Evolutionary conservation across 1,140 invertebrate species (phyloP), one percentile per base, ranked within the genome.

Genomic region (Microvelia longipes): DNA sequence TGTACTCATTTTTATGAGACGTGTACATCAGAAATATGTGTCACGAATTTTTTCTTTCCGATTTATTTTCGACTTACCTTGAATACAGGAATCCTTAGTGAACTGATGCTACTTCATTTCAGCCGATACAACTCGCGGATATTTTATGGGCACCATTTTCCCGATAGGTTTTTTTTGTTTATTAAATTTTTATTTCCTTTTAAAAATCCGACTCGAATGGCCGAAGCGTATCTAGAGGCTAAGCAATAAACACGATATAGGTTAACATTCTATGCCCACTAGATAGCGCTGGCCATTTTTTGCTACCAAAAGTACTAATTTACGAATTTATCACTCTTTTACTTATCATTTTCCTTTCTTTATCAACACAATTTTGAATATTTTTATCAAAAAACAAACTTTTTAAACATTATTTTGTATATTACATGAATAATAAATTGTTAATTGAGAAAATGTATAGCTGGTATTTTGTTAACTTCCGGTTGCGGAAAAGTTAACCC

Each of bases 21-120:
- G 35, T 50, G 35, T 50, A 5, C 35, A 5, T 11, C 35, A 19
- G 35, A n/a, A 50, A 50, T 50, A 50, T 50, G 35, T 50, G 35
- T 50, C 35, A 50, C 35, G 35, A 19, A 19, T 50, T 11, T 50
- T 50, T 50, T 19, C 5, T 5, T 11, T n/a, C n/a, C n/a, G n/a
- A n/a, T n/a, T n/a, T n/a, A n/a, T n/a, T n/a, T n/a, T n/a, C n/a
- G 15, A 64, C 62, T 64, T 64, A 64, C 62, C 62, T 64, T 64
- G 25, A 25, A 15, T 24, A 64, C 62, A 5, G 25, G 24, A 14
- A 5, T 64, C 62, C 25, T 5, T 64, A 25, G 25, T 24, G 2
- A 25, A 64, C 25, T 5, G 62, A 5, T 64, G 62, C 62, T 64
- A 64, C 62, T 64, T 64, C 62, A 25, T 64, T 25, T 24, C 62